These are phyloP conservation scores for Paedocypris sp. DNA, from an alignment of 2,113 vertebrate genomes.

Conservation along the genomic window DNA sequence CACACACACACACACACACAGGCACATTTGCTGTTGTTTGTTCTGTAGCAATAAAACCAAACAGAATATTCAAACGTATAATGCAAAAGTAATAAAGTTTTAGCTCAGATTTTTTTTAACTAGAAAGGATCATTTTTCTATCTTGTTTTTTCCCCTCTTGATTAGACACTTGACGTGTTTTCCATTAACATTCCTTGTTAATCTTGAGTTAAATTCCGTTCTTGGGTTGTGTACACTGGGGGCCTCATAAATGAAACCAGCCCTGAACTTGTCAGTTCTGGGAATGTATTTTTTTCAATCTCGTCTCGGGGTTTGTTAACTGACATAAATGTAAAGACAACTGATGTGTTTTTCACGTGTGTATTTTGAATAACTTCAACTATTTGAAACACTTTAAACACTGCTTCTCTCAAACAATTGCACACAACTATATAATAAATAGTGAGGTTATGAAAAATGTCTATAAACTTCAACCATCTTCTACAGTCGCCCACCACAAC, in stretches of 20 bases:
- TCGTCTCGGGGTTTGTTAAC: not conserved
- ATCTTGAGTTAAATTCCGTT: constrained; percentile 1
- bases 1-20: too few species aligned
- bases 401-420: not conserved
- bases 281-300: not conserved
- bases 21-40: too few species aligned
- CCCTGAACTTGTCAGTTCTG: not conserved
- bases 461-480: constrained; percentile 43
- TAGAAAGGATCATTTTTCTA: not conserved
- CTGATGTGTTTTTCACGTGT: not conserved
- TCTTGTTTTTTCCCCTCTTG: not conserved
- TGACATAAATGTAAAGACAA: not conserved
- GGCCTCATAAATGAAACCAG: not conserved
- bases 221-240: not conserved
- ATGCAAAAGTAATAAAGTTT: not conserved
- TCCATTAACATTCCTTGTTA: constrained; percentile 1
- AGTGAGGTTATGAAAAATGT: constrained; percentile 44
- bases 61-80: too few species aligned
- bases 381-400: too few species aligned
- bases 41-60: too few species aligned
- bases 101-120: not conserved
- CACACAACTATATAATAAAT: too few species aligned
- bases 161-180: not conserved
- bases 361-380: too few species aligned
- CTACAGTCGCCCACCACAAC: constrained; percentile 39